Evolutionary conservation across 2,888 invertebrate species (phyloP).

Genomic region (Alloscopus bannaensis): DNA sequence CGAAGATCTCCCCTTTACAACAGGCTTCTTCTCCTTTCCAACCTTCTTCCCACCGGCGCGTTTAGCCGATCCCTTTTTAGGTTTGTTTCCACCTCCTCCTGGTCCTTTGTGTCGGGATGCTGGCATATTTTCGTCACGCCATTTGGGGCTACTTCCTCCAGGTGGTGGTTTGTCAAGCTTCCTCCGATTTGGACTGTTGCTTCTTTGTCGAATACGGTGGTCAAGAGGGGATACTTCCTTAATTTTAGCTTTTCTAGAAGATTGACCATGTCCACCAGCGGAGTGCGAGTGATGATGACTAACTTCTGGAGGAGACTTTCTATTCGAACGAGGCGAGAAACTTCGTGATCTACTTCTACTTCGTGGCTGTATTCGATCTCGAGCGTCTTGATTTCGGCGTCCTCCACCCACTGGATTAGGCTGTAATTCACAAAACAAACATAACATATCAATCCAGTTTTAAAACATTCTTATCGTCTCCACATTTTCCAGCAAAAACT

Average conservation of each 20-base stretch:
- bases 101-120: conserved; percentile 36
- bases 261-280: conserved; percentile 34
- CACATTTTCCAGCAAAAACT: conserved; percentile 6
- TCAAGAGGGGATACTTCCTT: conserved; percentile 48
- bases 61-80: conserved; percentile 43
- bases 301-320: conserved; percentile 47
- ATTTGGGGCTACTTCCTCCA: conserved; percentile 27
- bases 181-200: conserved; percentile 44
- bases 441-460: not conserved
- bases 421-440: conserved; percentile 22
- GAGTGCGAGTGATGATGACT: conserved; percentile 32
- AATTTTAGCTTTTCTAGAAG: conserved; percentile 28
- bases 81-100: conserved; percentile 21
- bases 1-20: conserved; percentile 63
- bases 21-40: conserved; percentile 49
- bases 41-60: conserved; percentile 36
- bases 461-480: too few species aligned
- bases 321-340: conserved; percentile 57
- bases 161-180: conserved; percentile 30
- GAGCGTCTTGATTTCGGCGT: conserved; percentile 41
- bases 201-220: conserved; percentile 42
- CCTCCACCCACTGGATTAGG: conserved; percentile 28
- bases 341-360: conserved; percentile 63
- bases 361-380: conserved; percentile 54
- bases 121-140: conserved; percentile 28